Conservation (phyloP, 2,888 invertebrate genomes). For the Macaria notata region DNA sequence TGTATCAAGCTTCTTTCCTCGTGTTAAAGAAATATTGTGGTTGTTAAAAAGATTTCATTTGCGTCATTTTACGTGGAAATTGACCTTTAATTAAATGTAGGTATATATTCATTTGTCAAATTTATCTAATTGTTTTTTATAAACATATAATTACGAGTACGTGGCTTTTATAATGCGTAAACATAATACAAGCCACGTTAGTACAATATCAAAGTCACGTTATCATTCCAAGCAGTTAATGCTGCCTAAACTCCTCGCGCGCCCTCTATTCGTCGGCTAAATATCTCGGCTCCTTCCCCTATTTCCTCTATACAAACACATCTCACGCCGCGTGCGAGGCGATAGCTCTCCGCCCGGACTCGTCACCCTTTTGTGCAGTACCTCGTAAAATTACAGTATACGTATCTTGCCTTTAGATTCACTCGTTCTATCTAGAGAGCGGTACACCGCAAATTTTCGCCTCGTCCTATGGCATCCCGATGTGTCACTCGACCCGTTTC, state of each 20-base stretch:
- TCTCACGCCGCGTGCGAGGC: constrained; percentile 20
- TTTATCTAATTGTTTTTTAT: too few species aligned
- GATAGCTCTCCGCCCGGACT: constrained; percentile 27
- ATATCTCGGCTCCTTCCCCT: constrained; percentile 22
- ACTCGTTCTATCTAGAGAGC: constrained; percentile 30
- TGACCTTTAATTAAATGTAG: too few species aligned
- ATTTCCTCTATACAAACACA: constrained; percentile 26
- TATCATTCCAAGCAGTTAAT: constrained; percentile 14
- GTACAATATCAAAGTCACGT: constrained; percentile 12
- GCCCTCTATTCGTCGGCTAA: constrained; percentile 23
- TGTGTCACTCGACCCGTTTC: constrained; percentile 30
- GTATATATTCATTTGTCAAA: too few species aligned
- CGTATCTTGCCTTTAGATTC: constrained; percentile 22
- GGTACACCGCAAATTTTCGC: constrained; percentile 33
- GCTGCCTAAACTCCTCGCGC: constrained; percentile 10
- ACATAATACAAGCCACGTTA: too few species aligned
- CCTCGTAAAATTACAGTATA: constrained; percentile 28
- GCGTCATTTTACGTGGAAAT: too few species aligned
- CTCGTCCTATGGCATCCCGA: constrained; percentile 31
- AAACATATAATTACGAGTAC: too few species aligned
- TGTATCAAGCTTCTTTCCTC: constrained; percentile 6
- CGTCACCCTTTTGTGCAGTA: constrained; percentile 29
- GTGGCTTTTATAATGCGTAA: too few species aligned
- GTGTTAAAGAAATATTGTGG: too few species aligned
- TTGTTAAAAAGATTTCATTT: too few species aligned